A percentile compares a stretch with the other conserved stretches of the same genome.
Conservation (phyloP, 2,797 vertebrate genomes). For the Falco concolor region DNA sequence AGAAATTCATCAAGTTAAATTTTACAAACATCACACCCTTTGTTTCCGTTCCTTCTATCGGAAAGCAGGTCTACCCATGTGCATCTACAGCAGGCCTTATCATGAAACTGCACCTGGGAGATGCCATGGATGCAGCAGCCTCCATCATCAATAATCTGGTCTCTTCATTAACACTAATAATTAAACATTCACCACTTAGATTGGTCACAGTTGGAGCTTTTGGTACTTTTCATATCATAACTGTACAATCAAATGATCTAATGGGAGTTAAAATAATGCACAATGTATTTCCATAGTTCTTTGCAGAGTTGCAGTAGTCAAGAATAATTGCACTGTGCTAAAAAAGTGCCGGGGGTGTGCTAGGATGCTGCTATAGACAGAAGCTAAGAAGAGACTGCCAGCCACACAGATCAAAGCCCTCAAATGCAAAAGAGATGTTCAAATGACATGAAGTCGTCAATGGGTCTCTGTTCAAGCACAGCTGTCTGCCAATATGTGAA, state of each 20-base stretch:
- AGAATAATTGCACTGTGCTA: not conserved
- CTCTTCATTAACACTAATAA: not conserved
- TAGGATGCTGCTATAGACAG: not conserved
- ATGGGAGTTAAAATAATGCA: not conserved
- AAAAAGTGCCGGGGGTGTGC: not conserved
- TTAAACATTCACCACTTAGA: not conserved
- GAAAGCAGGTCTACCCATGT: not conserved
- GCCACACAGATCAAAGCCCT: not conserved
- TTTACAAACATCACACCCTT: not conserved
- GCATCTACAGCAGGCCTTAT: not conserved
- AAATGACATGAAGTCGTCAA: not conserved
- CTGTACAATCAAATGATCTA: not conserved
- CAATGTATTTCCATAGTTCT: not conserved
- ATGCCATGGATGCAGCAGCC: not conserved
- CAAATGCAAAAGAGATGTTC: not conserved
- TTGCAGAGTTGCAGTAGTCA: not conserved
- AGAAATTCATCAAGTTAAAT: not conserved
- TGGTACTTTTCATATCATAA: not conserved
- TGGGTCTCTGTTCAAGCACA: not conserved
- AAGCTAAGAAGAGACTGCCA: not conserved
- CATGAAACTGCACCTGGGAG: not conserved
- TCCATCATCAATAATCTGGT: not conserved
- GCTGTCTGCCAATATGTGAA: not conserved
- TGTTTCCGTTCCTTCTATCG: not conserved
- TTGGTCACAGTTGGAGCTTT: not conserved